Percentiles rank a stretch among this genome's conserved stretches.
Conservation (phyloP, 2,888 invertebrate genomes). For the Stenurella melanura region DNA sequence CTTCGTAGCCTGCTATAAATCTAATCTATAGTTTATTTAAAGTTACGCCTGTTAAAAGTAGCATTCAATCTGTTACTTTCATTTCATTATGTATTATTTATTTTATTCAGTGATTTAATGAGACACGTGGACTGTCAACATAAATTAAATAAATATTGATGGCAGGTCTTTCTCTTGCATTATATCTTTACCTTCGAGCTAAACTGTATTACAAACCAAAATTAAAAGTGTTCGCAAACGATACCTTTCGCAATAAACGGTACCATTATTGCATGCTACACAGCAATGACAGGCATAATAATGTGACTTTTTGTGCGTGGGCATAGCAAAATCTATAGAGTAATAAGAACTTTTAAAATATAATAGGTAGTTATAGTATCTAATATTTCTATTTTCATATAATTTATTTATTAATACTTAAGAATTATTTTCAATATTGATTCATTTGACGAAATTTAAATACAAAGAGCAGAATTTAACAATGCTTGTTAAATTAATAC, state of each 20-base stretch:
- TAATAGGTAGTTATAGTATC: neutral
- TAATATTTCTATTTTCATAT: too few species aligned
- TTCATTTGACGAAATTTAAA: too few species aligned
- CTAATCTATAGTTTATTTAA: neutral
- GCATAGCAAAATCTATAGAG: neutral
- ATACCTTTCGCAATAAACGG: neutral
- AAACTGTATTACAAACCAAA: neutral
- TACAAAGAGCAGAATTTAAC: too few species aligned
- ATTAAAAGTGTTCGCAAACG: neutral
- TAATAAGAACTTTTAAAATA: neutral
- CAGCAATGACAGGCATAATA: neutral
- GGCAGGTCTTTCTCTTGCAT: neutral
- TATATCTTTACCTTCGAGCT: neutral
- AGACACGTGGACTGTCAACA: neutral
- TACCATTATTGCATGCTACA: neutral
- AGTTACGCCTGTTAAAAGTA: neutral
- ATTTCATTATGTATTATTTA: neutral
- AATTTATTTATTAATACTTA: too few species aligned
- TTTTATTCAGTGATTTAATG: conserved; percentile 4
- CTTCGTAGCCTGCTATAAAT: neutral
- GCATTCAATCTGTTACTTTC: neutral
- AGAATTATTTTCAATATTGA: too few species aligned
- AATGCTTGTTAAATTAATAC: too few species aligned
- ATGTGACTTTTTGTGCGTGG: neutral
- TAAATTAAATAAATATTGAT: neutral